These are phyloP conservation scores for Paramormyrops hopkinsi DNA, from an alignment of 2,797 vertebrate species.

Conservation along the genomic window DNA sequence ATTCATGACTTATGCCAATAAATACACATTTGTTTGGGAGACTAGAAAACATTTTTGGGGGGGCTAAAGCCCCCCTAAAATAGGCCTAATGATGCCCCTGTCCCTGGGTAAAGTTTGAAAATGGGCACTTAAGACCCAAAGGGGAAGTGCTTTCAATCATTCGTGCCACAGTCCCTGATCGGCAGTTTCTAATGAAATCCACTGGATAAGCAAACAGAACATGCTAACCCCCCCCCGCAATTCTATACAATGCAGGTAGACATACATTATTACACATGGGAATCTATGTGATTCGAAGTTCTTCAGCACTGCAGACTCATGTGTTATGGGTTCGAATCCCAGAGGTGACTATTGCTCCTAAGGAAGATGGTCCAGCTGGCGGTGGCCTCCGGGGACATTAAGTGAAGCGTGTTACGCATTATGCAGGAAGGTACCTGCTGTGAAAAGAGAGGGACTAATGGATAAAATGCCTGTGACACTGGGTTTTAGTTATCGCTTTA, in stretches of 20 bases:
- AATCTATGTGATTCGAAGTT: not conserved
- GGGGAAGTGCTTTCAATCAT: not conserved
- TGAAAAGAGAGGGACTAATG: not conserved
- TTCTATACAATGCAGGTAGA: not conserved
- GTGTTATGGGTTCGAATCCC: not conserved
- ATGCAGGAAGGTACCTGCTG: not conserved
- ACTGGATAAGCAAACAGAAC: not conserved
- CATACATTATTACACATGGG: not conserved
- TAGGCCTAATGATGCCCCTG: too few species aligned
- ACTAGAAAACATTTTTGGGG: not conserved
- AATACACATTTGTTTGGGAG: too few species aligned
- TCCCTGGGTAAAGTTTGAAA: not conserved
- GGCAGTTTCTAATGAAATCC: not conserved
- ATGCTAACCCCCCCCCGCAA: not conserved
- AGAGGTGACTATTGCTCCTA: not conserved
- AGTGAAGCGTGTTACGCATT: not conserved
- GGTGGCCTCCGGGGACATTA: not conserved
- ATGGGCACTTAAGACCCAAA: not conserved
- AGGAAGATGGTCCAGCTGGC: not conserved
- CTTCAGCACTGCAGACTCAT: not conserved
- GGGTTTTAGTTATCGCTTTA: not conserved
- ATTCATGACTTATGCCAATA: too few species aligned
- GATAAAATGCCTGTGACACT: not conserved
- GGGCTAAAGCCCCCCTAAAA: too few species aligned
- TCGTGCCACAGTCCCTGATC: not conserved